These are phyloP conservation scores for Physella acuta DNA, from an alignment of 1,140 invertebrate genomes.

Conservation along the genomic window DNA sequence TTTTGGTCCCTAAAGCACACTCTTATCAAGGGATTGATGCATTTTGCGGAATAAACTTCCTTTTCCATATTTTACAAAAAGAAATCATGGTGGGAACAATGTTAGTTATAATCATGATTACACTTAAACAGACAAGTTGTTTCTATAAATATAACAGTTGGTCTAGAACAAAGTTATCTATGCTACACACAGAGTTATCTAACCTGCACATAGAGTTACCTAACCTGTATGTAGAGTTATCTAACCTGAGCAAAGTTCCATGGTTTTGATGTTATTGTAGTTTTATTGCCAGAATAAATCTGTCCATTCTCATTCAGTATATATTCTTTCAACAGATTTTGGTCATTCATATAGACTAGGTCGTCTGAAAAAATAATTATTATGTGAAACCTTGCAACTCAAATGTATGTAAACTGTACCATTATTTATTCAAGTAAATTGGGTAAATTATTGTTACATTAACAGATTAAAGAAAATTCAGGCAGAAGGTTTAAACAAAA, in stretches of 20 bases:
- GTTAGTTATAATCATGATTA: no score
- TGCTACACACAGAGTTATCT: not conserved
- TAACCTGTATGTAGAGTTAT: not conserved
- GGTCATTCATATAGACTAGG: slow-evolving; percentile 64
- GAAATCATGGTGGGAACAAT: no score
- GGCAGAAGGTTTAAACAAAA: not conserved
- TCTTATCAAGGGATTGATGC: no score
- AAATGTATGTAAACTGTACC: not conserved
- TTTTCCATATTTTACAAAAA: no score
- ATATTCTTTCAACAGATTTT: slow-evolving; percentile 77
- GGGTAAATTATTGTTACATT: slow-evolving; percentile 15
- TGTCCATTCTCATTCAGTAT: slow-evolving; percentile 82
- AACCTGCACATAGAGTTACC: not conserved
- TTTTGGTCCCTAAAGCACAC: no score
- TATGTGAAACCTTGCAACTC: not conserved
- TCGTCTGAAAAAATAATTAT: slow-evolving; percentile 47
- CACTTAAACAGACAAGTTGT: no score
- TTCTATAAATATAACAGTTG: no score
- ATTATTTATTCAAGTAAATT: not conserved
- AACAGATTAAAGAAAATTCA: slow-evolving; percentile 27
- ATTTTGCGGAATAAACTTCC: no score
- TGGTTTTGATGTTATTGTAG: slow-evolving; percentile 74
- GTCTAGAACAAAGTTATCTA: no score
- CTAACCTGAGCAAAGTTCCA: slow-evolving; percentile 83
- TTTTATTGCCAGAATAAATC: slow-evolving; percentile 85